A percentile compares a stretch with the other conserved stretches of the same genome.
Conservation (phyloP, 2,888 invertebrate genomes). For the Epistrophe grossulariae region DNA sequence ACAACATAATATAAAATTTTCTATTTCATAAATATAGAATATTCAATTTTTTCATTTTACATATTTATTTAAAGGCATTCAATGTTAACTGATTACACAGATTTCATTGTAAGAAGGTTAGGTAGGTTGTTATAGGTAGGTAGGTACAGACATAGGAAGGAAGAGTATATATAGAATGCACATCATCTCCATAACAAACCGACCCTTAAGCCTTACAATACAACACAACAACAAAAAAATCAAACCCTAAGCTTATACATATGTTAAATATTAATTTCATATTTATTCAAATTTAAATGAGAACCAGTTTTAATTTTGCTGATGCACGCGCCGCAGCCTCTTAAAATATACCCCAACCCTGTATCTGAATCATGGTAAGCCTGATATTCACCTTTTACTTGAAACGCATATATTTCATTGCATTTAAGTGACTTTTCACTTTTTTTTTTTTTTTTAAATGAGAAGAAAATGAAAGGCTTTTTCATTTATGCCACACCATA, state of each 20-base stretch:
- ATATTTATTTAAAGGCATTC: conserved; percentile 48
- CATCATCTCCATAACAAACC: conserved; percentile 4
- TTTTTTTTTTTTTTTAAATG: background rate
- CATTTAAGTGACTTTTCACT: conserved; percentile 66
- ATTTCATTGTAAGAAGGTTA: conserved; percentile 2
- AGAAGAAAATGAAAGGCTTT: conserved; percentile 51
- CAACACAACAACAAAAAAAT: background rate
- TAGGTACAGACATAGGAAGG: no score
- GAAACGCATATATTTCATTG: conserved; percentile 54
- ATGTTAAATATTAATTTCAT: conserved; percentile 66
- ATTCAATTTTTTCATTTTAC: conserved; percentile 28
- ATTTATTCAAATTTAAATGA: conserved; percentile 75
- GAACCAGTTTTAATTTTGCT: conserved; percentile 63
- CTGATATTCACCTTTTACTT: conserved; percentile 61
- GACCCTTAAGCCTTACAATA: conserved; percentile 2
- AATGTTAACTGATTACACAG: conserved; percentile 53
- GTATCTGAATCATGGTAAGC: background rate
- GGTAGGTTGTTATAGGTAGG: no score
- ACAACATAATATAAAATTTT: conserved; percentile 36
- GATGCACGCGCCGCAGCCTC: conserved; percentile 69
- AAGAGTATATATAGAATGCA: conserved; percentile 15
- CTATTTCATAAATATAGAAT: conserved; percentile 64
- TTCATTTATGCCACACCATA: conserved; percentile 20
- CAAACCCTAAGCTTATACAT: conserved; percentile 14
- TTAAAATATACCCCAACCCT: conserved; percentile 40